Percentiles rank a stretch among this genome's conserved stretches.
Evolutionary conservation across 2,797 vertebrate genomes (phyloP).

Genomic region (Lycodopsis pacificus): DNA sequence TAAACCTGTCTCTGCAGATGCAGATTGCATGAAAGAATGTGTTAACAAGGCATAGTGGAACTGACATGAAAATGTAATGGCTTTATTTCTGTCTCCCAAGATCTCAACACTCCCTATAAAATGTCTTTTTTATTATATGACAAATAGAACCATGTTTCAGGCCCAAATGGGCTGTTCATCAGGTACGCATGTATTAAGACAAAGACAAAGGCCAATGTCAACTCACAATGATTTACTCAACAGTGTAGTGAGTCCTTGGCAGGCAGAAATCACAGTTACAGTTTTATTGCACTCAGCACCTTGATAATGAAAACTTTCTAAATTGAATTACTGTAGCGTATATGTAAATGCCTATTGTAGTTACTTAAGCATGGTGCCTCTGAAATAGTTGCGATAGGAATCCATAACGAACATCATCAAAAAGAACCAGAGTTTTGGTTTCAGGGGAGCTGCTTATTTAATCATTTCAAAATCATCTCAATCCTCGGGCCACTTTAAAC

Average conservation of each 20-base stretch:
- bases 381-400: background rate
- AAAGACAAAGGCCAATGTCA: too few relatives aligned
- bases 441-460: background rate
- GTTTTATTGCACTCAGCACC: background rate
- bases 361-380: background rate
- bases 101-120: background rate
- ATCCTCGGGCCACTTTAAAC: conserved; percentile 14
- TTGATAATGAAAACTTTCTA: background rate
- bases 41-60: background rate
- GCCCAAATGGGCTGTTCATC: background rate
- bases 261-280: background rate
- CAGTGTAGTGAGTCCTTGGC: background rate
- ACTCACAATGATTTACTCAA: background rate
- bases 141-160: background rate
- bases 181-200: background rate
- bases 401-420: background rate
- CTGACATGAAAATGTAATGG: background rate
- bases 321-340: too few relatives aligned
- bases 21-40: background rate
- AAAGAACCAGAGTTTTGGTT: background rate
- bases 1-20: background rate
- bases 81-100: background rate
- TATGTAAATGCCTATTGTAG: too few relatives aligned
- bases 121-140: conserved; percentile 1
- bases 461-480: background rate